These are phyloP conservation scores for Agapornis roseicollis DNA, from an alignment of 2,113 vertebrate species.

Conservation along the genomic window DNA sequence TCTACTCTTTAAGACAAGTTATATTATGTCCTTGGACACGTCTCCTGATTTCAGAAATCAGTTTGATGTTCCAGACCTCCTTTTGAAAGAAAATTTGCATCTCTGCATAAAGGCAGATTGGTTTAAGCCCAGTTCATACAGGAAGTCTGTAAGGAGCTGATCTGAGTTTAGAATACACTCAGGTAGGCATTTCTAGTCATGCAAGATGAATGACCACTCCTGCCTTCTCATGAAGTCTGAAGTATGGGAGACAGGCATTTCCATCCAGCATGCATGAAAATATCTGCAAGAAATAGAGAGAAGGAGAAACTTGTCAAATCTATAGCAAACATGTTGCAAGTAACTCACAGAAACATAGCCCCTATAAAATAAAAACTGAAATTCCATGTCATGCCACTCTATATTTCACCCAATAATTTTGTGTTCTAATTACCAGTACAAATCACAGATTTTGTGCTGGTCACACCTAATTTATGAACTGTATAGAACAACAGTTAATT, in stretches of 20 bases:
- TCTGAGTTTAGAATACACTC: not conserved
- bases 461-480: conserved; percentile 66
- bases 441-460: conserved; percentile 70
- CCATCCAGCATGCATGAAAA: not conserved
- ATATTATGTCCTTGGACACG: too few species aligned
- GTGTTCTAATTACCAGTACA: conserved; percentile 66
- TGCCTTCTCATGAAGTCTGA: not conserved
- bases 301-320: conserved; percentile 34
- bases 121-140: not conserved
- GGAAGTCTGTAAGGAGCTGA: not conserved
- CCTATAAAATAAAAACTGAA: conserved; percentile 56
- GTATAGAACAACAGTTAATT: conserved; percentile 57
- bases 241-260: not conserved
- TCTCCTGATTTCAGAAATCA: not conserved
- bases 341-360: not conserved
- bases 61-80: not conserved
- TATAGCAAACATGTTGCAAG: not conserved
- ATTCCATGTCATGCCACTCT: not conserved
- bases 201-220: not conserved
- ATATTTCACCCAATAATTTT: conserved; percentile 55
- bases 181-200: not conserved
- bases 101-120: not conserved
- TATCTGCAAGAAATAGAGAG: not conserved
- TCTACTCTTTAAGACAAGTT: not conserved
- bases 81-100: not conserved